Evolutionary conservation across 2,888 invertebrate species (phyloP).

Genomic region (Tetragonisca angustula): DNA sequence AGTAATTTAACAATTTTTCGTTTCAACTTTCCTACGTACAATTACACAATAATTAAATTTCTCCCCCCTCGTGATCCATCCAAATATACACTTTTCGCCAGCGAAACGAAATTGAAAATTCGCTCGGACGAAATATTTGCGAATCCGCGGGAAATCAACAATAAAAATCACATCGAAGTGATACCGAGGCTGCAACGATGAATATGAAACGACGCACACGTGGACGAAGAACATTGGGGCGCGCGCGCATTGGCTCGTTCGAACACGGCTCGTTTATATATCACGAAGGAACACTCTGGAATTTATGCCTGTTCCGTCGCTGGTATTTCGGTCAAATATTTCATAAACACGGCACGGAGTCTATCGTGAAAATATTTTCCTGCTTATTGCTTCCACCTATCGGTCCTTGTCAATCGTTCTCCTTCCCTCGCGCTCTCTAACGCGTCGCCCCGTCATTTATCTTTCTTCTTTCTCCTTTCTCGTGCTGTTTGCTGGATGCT

Average conservation of each 20-base stretch:
- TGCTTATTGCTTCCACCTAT: conserved; percentile 45
- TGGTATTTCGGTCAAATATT: conserved; percentile 80
- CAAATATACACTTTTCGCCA: too few species aligned
- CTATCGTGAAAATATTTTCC: conserved; percentile 58
- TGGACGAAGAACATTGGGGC: background rate
- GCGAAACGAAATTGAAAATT: too few species aligned
- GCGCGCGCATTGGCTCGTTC: conserved; percentile 8
- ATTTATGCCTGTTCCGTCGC: conserved; percentile 76
- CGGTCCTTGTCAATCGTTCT: background rate
- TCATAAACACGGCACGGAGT: conserved; percentile 71
- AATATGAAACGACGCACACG: background rate
- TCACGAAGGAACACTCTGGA: conserved; percentile 60
- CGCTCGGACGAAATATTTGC: background rate
- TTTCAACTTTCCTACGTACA: too few species aligned
- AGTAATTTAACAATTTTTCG: too few species aligned
- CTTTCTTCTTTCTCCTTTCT: too few species aligned
- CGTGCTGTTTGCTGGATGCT: too few species aligned
- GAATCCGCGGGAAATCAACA: background rate
- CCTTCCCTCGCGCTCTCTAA: background rate
- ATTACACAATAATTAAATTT: too few species aligned
- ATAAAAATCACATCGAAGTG: background rate
- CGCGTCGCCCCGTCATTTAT: background rate
- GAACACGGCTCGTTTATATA: conserved; percentile 51
- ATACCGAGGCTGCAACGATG: background rate
- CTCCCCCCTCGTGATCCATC: too few species aligned